Evolutionary conservation across 2,113 vertebrate species (phyloP), one percentile per base, ranked within the genome.

Genomic region (Callopanchax toddi): DNA sequence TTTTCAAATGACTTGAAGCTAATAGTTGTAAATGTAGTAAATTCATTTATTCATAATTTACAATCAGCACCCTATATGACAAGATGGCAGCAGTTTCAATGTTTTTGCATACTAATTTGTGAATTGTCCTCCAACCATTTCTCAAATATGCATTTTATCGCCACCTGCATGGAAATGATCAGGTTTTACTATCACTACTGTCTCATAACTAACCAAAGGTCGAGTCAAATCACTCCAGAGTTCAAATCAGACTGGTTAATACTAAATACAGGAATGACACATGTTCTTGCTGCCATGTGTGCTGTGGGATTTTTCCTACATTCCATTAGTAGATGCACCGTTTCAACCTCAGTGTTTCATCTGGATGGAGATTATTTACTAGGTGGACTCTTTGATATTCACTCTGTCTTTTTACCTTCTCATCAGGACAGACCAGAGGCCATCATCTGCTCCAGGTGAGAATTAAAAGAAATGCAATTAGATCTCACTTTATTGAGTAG

Each of bases 341-440:
- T 11, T 12, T 13, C 52, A 39, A 17, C 15, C 3, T 81, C 78
- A 20, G 82, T 87, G 65, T 92, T 92, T 81, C 64, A 45, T 1
- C 61, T 87, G 39, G 37, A 81, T 3, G 91, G 89, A 58, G 86
- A 91, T 67, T 89, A 79, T 74, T 43, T 81, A 60, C 48, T 91
- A 0, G 88, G 87, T 66, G 90, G 90, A 52, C 62, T 92, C 57
- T 91, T 90, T 80, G 15, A 78, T 26, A 46, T 91, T 53, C 87
- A 89, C 67, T 20, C 55, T 10, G 32, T 13, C 25, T 48, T 0
- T 0, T 1, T 6, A 0, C 0, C 18, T 15, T 2, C 15, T 36
- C 1, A 60, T 75, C 57, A 64, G 1, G 17, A 42, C 25, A 60
- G 37, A 74, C 89, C 89, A 23, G 74, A 79, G 57, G 70, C 60